Conservation (phyloP, 2,797 vertebrate genomes). For the Agapornis canus region DNA sequence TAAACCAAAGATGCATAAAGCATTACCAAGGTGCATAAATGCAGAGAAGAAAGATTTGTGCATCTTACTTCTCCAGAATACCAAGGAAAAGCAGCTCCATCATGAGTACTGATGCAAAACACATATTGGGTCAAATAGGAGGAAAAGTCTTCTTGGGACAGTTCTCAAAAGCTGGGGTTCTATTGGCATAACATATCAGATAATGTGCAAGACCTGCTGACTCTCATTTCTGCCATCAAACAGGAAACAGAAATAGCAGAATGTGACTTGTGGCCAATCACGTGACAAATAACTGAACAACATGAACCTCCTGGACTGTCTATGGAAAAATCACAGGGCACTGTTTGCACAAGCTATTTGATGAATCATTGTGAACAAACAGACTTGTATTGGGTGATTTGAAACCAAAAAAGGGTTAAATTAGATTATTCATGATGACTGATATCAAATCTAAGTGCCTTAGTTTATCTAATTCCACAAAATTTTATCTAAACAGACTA, state of each 20-base stretch:
- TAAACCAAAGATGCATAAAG: neutral
- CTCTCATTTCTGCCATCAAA: neutral
- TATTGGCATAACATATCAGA: conserved; percentile 25
- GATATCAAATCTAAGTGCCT: neutral
- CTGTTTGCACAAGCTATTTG: neutral
- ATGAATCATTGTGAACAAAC: neutral
- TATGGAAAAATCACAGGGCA: neutral
- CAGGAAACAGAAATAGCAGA: conserved; percentile 46
- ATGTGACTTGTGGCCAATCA: neutral
- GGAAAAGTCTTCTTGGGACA: neutral
- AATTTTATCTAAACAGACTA: neutral
- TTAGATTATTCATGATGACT: neutral
- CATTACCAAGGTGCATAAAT: neutral
- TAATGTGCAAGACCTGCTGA: neutral
- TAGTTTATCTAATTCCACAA: neutral
- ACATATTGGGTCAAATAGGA: rapidly evolving
- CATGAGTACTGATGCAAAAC: neutral
- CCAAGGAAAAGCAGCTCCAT: neutral
- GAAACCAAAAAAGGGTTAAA: neutral
- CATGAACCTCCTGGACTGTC: neutral
- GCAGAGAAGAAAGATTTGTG: neutral
- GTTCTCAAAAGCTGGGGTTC: neutral
- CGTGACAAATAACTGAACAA: neutral
- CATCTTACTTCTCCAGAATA: neutral
- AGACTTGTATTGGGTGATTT: neutral